phyloP scores from a whole-genome alignment of 1,140 invertebrate species.

The Philotrypesis tridentata region DNA sequence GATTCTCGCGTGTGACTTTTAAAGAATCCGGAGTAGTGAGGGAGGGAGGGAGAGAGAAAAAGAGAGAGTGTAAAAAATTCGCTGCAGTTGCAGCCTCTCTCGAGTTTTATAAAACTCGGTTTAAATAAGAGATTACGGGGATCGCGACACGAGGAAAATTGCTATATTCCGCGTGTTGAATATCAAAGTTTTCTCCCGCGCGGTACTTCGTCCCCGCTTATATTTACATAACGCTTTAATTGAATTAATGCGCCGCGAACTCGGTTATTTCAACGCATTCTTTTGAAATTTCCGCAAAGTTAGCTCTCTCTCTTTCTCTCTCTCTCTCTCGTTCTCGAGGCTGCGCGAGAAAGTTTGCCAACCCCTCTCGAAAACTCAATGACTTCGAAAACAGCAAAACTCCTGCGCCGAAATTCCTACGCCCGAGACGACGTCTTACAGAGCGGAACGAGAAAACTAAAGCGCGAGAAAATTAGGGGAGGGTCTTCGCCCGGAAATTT shows the following conservation, averaged over 20 bases:
- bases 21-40: constrained; percentile 23
- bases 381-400: background rate
- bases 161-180: background rate
- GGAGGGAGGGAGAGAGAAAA: background rate
- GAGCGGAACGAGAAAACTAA: constrained; percentile 1
- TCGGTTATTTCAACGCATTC: background rate
- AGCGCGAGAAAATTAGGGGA: constrained; percentile 53
- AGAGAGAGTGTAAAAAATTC: constrained; percentile 16
- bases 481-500: constrained; percentile 61
- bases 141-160: background rate
- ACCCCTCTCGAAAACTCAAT: constrained; percentile 17
- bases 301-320: too few relatives aligned
- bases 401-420: constrained; percentile 9
- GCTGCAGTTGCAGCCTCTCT: background rate
- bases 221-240: background rate
- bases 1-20: constrained; percentile 19
- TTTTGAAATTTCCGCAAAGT: background rate
- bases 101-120: constrained; percentile 24
- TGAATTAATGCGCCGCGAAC: background rate
- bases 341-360: background rate
- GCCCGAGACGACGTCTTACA: background rate
- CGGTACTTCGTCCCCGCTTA: background rate
- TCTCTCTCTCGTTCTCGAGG: too few relatives aligned
- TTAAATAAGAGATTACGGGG: constrained; percentile 32
- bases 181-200: background rate